A percentile compares a stretch with the other conserved stretches of the same genome.
Evolutionary conservation across 2,888 invertebrate species (phyloP).

Genomic region (Xylota segnis): DNA sequence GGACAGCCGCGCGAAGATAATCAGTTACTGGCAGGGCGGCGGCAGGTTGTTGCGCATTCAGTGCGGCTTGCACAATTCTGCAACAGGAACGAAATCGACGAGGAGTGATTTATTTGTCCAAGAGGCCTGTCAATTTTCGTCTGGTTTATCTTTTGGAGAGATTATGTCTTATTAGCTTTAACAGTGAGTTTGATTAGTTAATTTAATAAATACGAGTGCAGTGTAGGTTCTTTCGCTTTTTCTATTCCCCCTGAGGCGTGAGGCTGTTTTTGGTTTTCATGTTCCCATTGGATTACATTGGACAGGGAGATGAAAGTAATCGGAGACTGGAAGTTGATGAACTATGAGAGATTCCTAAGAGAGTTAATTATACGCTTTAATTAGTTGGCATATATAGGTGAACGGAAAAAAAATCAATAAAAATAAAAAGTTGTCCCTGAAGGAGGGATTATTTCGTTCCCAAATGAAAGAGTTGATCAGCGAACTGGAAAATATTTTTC

Average conservation of each 20-base stretch:
- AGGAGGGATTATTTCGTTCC: neutral
- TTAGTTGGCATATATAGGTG: conserved; percentile 15
- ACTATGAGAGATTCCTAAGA: conserved; percentile 34
- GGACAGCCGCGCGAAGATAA: conserved; percentile 71
- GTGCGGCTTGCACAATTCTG: conserved; percentile 57
- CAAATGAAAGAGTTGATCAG: conserved; percentile 32
- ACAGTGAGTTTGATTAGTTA: conserved; percentile 77
- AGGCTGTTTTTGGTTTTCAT: conserved; percentile 5
- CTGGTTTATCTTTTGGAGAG: conserved; percentile 72
- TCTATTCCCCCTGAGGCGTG: conserved; percentile 35
- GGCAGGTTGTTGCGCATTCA: conserved; percentile 61
- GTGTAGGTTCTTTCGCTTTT: conserved; percentile 8
- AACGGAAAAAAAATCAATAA: conserved; percentile 4
- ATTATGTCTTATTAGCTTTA: conserved; percentile 76
- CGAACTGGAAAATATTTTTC: neutral
- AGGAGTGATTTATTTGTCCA: conserved; percentile 76
- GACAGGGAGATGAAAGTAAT: neutral
- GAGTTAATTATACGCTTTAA: conserved; percentile 49
- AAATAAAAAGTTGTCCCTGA: neutral
- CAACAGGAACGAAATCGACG: conserved; percentile 64
- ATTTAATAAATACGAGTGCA: conserved; percentile 68
- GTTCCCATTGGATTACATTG: conserved; percentile 1
- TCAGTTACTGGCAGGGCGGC: conserved; percentile 68
- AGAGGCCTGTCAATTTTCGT: conserved; percentile 74
- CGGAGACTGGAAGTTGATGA: conserved; percentile 14